These are phyloP conservation scores for Cotesia glomerata DNA, from an alignment of 1,140 invertebrate species.

Conservation along the genomic window DNA sequence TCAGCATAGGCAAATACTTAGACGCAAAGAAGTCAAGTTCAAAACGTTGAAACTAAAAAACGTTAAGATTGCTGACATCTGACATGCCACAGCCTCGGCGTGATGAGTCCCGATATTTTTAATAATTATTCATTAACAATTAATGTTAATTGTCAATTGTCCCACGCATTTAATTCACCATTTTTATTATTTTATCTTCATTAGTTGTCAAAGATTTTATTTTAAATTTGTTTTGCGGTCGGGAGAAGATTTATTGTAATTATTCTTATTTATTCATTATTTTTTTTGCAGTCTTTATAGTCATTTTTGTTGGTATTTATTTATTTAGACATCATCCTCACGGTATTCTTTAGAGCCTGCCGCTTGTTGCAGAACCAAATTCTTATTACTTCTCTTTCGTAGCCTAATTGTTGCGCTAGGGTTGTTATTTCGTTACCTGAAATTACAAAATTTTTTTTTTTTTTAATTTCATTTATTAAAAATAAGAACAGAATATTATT, in stretches of 20 bases:
- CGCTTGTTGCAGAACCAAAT: slow-evolving; percentile 99
- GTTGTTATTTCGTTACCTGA: slow-evolving; percentile 95
- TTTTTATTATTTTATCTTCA: too few species aligned
- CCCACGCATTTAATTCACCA: too few species aligned
- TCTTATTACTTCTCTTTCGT: slow-evolving; percentile 96
- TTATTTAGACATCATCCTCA: slow-evolving; percentile 84
- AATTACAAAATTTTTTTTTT: slow-evolving; percentile 44
- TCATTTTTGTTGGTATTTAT: slow-evolving; percentile 42
- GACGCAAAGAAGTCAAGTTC: slow-evolving; percentile 22
- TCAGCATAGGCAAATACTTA: slow-evolving; percentile 8
- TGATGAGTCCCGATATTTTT: neutral
- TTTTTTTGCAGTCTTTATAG: slow-evolving; percentile 3
- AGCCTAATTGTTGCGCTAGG: slow-evolving; percentile 91
- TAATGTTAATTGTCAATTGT: too few species aligned
- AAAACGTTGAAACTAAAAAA: slow-evolving; percentile 1
- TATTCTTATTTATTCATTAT: slow-evolving; percentile 15
- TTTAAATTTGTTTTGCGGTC: too few species aligned
- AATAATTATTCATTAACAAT: neutral
- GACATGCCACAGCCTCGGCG: slow-evolving; percentile 8
- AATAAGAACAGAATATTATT: too few species aligned
- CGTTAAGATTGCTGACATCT: slow-evolving; percentile 12
- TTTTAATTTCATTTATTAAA: slow-evolving; percentile 3
- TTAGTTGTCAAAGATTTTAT: too few species aligned
- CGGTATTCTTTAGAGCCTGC: slow-evolving; percentile 95
- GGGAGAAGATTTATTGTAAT: neutral